Evolutionary conservation across 2,888 invertebrate genomes (phyloP).

Genomic region (Drosophila formosana): DNA sequence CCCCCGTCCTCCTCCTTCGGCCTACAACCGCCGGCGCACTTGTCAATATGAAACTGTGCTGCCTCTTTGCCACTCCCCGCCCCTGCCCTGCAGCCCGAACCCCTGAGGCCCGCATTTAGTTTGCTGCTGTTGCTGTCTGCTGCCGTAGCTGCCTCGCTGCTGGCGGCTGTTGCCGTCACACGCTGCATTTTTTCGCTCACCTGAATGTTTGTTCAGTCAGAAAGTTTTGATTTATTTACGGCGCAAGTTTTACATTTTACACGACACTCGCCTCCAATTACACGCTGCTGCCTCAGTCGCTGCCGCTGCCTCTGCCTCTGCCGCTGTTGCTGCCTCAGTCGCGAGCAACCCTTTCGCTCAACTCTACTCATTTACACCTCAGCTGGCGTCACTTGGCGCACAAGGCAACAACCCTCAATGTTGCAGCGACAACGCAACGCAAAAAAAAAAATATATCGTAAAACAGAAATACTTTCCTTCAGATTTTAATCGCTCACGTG

Average conservation of each 20-base stretch:
- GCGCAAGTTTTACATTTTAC: slow-evolving; percentile 81
- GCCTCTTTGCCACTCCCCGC: neutral
- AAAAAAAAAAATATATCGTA: slow-evolving; percentile 34
- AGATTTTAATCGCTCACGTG: slow-evolving; percentile 82
- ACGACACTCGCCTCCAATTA: slow-evolving; percentile 82
- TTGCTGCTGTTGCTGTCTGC: slow-evolving; percentile 42
- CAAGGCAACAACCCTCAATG: slow-evolving; percentile 63
- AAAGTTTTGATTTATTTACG: slow-evolving; percentile 83
- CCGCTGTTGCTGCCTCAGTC: slow-evolving; percentile 28
- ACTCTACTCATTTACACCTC: slow-evolving; percentile 76
- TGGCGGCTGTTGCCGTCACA: slow-evolving; percentile 53
- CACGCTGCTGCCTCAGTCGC: slow-evolving; percentile 60
- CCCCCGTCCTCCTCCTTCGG: slow-evolving; percentile 7
- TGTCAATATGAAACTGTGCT: slow-evolving; percentile 70
- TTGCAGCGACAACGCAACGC: slow-evolving; percentile 41
- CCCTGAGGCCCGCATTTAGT: slow-evolving; percentile 49
- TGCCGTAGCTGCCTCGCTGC: slow-evolving; percentile 39
- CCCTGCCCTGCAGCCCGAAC: neutral
- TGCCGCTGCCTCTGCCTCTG: slow-evolving; percentile 22
- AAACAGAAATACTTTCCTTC: slow-evolving; percentile 77
- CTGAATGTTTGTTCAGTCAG: slow-evolving; percentile 80
- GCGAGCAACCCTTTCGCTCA: slow-evolving; percentile 62
- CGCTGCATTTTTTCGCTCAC: slow-evolving; percentile 80
- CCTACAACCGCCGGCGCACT: slow-evolving; percentile 49
- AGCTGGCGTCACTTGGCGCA: slow-evolving; percentile 35